A percentile compares a stretch with the other conserved stretches of the same genome.
phyloP scores from a whole-genome alignment of 2,797 vertebrate species.

The Leptodactylus fallax region DNA sequence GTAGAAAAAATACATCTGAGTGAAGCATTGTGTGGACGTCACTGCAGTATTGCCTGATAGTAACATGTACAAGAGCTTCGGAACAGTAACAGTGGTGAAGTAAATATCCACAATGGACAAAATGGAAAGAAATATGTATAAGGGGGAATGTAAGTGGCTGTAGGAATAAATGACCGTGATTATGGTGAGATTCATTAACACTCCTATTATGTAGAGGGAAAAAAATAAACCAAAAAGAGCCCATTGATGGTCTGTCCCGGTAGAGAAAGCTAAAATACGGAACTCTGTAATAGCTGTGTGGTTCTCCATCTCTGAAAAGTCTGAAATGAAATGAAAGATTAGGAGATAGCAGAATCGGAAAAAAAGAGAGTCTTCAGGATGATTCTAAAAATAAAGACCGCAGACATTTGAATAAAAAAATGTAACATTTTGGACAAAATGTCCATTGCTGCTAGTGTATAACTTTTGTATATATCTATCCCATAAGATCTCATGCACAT shows the following conservation, averaged over 20 bases:
- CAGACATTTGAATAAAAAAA: no score
- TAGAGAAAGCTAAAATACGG: constrained; percentile 14
- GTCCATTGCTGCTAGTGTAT: no score
- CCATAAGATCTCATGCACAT: no score
- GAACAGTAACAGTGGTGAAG: constrained; percentile 25
- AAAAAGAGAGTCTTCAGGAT: no score
- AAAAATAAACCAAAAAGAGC: background rate
- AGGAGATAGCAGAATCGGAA: no score
- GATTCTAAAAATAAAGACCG: no score
- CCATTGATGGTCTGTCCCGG: background rate
- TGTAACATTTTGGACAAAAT: no score
- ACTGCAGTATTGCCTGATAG: background rate
- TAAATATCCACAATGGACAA: constrained; percentile 43
- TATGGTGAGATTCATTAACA: constrained; percentile 9
- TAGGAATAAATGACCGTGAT: constrained; percentile 9
- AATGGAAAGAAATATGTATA: constrained; percentile 46
- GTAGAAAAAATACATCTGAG: constrained; percentile 50
- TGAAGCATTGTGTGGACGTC: constrained; percentile 15
- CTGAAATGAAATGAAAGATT: no score
- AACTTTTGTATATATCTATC: no score
- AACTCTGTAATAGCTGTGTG: background rate
- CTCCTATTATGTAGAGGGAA: background rate
- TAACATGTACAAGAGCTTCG: constrained; percentile 44
- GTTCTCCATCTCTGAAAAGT: constrained; percentile 30
- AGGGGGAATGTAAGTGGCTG: constrained; percentile 21